Evolutionary conservation across 1,140 invertebrate genomes (phyloP), one percentile per base, ranked within the genome.

Genomic region (Elysia chlorotica): DNA sequence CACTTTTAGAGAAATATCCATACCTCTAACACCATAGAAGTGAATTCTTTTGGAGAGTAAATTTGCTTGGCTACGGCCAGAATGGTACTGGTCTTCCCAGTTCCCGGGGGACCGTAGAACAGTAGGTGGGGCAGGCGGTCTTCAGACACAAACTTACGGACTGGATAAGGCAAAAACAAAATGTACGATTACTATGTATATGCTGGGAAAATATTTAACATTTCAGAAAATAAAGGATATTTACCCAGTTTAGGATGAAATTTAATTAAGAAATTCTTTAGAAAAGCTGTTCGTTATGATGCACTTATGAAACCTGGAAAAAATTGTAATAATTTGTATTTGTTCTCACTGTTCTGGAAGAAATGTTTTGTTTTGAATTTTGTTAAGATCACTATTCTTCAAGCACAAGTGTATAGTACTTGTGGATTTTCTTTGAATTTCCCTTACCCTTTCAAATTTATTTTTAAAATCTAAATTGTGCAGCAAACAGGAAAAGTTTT

Each of bases 21-120:
- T 77, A 88, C 84, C 82, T 89, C 89, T 28, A 90, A 81, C 75
- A 96, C 95, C 93, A 96, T 95, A 25, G 94, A 95, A 86, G 91
- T 92, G 80, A 96, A 94, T 84, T 97, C 93, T 76, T 91, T 90
- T 59, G 93, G 93, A 28, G 92, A 91, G 84, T 99, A 99, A 37
- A 99, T 90, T 88, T 97, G 93, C 82, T 91, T 93, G 0, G 98
- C 97, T 89, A 96, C 96, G 41, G 98, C 98, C 71, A 99, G 88
- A 79, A 99, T 99, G 25, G 98, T 99, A 79, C 95, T 98, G 0
- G 98, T 99, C 90, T 99, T 99, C 28, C 97, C 97, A 61, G 97
- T 99, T 63, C 98, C 98, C 14, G 98, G 97, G 53, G 98, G 98
- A 1, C 98, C 98, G 91, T 99, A 99, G 77, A 99, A 96, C 23